These are phyloP conservation scores for Trachythela sp. DNA, from an alignment of 64 coral and sea anemone genomes.

Conservation along the genomic window DNA sequence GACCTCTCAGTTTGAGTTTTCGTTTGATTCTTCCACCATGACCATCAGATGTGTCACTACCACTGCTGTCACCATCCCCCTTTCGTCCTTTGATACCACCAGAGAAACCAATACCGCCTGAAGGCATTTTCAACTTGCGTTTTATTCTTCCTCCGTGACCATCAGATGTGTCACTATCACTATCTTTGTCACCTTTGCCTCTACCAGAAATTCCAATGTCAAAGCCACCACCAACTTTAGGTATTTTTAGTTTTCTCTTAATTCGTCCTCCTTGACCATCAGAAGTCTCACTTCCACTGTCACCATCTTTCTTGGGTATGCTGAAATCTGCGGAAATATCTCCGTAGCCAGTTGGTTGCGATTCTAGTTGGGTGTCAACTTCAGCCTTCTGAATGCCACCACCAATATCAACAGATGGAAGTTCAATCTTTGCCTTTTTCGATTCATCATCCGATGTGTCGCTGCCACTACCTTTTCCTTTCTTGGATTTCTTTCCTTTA, in stretches of 20 bases:
- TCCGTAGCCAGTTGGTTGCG: background rate
- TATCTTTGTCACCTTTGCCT: background rate
- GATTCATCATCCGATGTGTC: no score
- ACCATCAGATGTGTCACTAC: background rate
- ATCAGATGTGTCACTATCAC: background rate
- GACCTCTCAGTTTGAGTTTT: background rate
- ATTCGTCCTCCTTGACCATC: conserved; percentile 6
- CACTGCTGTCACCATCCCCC: background rate
- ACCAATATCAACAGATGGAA: background rate
- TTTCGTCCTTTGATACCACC: background rate
- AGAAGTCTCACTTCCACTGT: background rate
- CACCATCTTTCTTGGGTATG: background rate
- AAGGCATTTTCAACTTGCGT: background rate
- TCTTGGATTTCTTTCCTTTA: no score
- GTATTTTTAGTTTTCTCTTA: background rate
- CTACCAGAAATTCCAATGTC: background rate
- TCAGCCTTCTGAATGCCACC: background rate
- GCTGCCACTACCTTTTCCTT: no score
- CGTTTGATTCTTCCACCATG: background rate
- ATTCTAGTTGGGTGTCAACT: background rate
- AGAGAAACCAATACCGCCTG: background rate
- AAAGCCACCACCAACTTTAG: background rate
- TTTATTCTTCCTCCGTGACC: background rate
- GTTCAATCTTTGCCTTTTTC: background rate
- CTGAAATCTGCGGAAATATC: background rate